phyloP scores from a whole-genome alignment of 2,797 vertebrate genomes.

The Tadarida brasiliensis region DNA sequence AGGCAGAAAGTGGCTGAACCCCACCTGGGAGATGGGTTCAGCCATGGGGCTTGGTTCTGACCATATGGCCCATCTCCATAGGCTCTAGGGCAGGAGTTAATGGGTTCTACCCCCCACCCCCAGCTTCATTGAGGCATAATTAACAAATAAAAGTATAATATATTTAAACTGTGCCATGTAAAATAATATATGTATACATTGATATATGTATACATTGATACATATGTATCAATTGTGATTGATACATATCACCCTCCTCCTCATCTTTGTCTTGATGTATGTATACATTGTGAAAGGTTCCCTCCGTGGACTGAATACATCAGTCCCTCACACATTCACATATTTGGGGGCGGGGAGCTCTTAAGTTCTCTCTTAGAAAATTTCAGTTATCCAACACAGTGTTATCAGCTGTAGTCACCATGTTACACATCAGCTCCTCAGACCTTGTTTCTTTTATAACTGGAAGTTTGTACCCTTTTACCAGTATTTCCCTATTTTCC shows the following conservation, averaged over 20 bases:
- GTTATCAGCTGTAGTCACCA: not conserved
- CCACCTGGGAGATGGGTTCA: not conserved
- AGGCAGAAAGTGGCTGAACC: not conserved
- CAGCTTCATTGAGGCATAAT: not conserved
- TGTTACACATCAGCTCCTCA: not conserved
- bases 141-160: not conserved
- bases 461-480: not conserved
- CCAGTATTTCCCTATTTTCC: not conserved
- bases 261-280: no score
- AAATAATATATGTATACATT: not conserved
- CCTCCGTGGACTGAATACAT: not conserved
- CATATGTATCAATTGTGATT: no score
- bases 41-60: not conserved
- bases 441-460: not conserved
- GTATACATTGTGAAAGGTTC: not conserved
- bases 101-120: no score
- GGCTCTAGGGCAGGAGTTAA: not conserved
- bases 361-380: not conserved
- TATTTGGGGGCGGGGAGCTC: not conserved
- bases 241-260: no score
- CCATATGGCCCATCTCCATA: fast-evolving
- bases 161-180: not conserved
- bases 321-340: not conserved
- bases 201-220: no score
- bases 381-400: not conserved